Evolutionary conservation across 2,797 vertebrate species (phyloP), one percentile per base, ranked within the genome.

Genomic region (Muscicapa comitata): DNA sequence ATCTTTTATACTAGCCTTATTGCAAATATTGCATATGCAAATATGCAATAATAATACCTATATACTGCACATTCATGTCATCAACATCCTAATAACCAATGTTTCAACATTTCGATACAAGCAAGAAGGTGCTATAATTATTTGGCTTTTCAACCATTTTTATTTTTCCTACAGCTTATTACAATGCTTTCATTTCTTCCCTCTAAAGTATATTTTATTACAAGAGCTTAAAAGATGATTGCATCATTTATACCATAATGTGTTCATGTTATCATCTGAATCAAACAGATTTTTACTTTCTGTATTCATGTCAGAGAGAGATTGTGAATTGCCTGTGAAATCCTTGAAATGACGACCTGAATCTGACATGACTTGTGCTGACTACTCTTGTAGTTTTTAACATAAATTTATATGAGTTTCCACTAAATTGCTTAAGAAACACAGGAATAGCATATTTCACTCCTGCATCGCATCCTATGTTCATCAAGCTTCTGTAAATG

Each of bases 31-130:
- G 7, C 7, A 28, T 53, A 25, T 74, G 13, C 10, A 63, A 45
- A 28, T 59, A 25, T 74, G 10, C 11, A 55, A 3, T 79, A 73
- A 11, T 17, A 57, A 35, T 53, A 38, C 2, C 16, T 45, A 3
- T 15, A 48, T n/a, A 57, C 1, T 1, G 6, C 10, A 42, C 10
- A 51, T 51, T 74, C 20, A 13, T 57, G 11, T 59, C 33, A 55
- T 70, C 59, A 40, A 13, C 8, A 14, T 85, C 38, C 4, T 26
- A 72, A 65, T 0, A 3, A 62, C 24, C 1, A 1, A 50, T 12
- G 8, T 4, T 62, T 24, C 65, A 81, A 42, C 9, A 74, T 71
- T 89, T 82, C 62, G 7, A 11, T 35, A 51, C 4, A 62, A 54
- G 5, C 8, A 62, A 54, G 16, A 71, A 43, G 5, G 24, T 37